A percentile compares a stretch with the other conserved stretches of the same genome.
phyloP scores from a whole-genome alignment of 2,888 invertebrate genomes.

The Tetragonula carbonaria region DNA sequence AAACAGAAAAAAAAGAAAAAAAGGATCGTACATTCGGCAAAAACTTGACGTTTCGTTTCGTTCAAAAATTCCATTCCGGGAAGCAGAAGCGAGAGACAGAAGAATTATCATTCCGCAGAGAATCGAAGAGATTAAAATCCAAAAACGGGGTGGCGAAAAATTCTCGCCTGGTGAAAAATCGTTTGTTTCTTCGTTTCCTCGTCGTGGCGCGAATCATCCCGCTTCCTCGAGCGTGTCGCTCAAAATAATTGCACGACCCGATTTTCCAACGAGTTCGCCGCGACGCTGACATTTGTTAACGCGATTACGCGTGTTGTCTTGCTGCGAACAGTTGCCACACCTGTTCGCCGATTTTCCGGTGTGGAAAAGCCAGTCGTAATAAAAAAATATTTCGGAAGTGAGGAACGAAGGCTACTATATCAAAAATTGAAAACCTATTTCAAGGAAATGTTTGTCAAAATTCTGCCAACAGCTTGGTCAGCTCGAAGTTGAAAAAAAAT shows the following conservation, averaged over 20 bases:
- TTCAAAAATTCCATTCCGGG: neutral
- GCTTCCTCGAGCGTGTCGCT: neutral
- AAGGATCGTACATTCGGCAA: too few species aligned
- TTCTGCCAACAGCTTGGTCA: too few species aligned
- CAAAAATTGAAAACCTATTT: too few species aligned
- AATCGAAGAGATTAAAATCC: neutral
- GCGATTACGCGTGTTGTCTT: slow-evolving; percentile 2
- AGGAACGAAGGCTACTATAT: too few species aligned
- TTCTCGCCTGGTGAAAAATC: neutral
- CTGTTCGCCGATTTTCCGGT: slow-evolving; percentile 5
- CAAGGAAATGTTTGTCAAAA: too few species aligned
- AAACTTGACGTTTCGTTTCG: neutral
- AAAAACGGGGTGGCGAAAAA: neutral
- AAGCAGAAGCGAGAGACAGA: neutral
- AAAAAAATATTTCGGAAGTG: too few species aligned
- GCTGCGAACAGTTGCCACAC: slow-evolving; percentile 1
- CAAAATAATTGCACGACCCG: neutral
- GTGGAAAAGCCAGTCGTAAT: neutral
- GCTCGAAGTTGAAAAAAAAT: too few species aligned
- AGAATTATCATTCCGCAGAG: neutral
- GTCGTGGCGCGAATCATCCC: neutral
- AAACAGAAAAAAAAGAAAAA: too few species aligned
- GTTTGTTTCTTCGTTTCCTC: neutral
- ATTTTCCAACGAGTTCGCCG: neutral
- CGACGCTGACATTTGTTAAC: slow-evolving; percentile 3